Conservation (phyloP, 2,888 invertebrate genomes). For the Koerneria pararmatus region DNA sequence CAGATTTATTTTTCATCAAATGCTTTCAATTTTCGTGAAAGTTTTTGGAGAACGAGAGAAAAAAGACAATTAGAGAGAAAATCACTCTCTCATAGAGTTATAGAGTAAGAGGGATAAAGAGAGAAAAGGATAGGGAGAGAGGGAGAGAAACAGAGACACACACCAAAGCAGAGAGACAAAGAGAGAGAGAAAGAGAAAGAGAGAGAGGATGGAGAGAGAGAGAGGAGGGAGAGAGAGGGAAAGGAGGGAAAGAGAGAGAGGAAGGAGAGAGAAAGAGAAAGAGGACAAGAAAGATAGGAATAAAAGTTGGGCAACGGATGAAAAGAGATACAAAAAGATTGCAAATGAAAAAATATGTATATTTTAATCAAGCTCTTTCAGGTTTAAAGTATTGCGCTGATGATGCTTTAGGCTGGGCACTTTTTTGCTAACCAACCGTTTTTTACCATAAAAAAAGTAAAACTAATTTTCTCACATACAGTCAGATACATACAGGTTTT, state of each 20-base stretch:
- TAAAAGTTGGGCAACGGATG: too few species aligned
- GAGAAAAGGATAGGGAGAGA: constrained; percentile 18
- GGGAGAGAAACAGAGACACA: too few species aligned
- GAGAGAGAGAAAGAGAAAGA: not conserved
- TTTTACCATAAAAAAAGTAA: too few species aligned
- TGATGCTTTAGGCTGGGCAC: not conserved
- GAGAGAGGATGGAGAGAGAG: constrained; percentile 8
- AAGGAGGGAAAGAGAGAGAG: not conserved
- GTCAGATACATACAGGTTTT: too few species aligned
- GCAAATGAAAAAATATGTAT: not conserved
- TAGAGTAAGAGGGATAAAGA: not conserved
- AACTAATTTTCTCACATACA: too few species aligned
- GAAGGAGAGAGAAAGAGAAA: not conserved
- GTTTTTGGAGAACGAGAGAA: constrained; percentile 3
- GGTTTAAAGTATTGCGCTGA: not conserved
- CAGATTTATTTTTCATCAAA: too few species aligned
- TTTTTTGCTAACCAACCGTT: too few species aligned
- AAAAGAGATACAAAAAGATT: not conserved
- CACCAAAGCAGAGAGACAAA: constrained; percentile 8
- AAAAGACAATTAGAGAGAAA: not conserved
- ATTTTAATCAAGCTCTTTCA: not conserved
- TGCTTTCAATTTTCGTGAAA: too few species aligned
- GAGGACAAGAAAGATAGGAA: too few species aligned
- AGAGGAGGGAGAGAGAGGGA: not conserved
- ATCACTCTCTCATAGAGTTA: too few species aligned